Percentiles rank a stretch among this genome's conserved stretches.
phyloP scores from a whole-genome alignment of 2,888 invertebrate genomes.

The Cryptocephalus moraei region DNA sequence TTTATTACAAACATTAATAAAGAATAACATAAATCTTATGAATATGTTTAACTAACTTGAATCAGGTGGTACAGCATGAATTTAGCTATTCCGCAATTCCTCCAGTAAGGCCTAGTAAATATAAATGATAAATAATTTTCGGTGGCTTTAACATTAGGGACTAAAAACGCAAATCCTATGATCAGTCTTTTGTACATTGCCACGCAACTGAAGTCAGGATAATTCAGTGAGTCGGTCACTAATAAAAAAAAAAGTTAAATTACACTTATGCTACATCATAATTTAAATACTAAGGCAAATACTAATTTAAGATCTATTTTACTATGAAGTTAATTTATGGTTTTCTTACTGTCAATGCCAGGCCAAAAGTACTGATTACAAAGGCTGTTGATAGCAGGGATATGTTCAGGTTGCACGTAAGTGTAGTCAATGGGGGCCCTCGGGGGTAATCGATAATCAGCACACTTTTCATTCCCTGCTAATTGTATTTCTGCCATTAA shows the following conservation, averaged over 20 bases:
- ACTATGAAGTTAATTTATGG: too few relatives aligned
- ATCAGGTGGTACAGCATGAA: conserved; percentile 90
- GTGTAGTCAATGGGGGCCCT: conserved; percentile 69
- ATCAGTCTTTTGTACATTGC: conserved; percentile 73
- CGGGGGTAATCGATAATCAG: conserved; percentile 30
- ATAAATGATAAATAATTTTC: conserved; percentile 88
- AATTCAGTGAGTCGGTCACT: conserved; percentile 83
- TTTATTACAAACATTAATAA: conserved; percentile 9
- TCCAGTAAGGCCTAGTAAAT: conserved; percentile 81
- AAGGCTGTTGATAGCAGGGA: conserved; percentile 76
- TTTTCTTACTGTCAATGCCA: conserved; percentile 71
- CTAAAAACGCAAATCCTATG: conserved; percentile 83
- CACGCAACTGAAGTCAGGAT: conserved; percentile 88
- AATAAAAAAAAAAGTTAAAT: conserved; percentile 11
- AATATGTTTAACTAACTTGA: conserved; percentile 45
- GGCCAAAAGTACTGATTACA: conserved; percentile 86
- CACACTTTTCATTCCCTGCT: conserved; percentile 40
- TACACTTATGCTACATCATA: too few relatives aligned
- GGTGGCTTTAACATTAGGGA: conserved; percentile 70
- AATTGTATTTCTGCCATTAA: conserved; percentile 54
- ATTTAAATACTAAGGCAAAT: too few relatives aligned
- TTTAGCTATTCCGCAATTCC: conserved; percentile 67
- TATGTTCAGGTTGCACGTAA: conserved; percentile 79
- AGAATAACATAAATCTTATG: background rate
- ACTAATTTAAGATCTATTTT: too few relatives aligned